phyloP scores from a whole-genome alignment of 2,113 vertebrate species.

The Corythornis vintsioides region DNA sequence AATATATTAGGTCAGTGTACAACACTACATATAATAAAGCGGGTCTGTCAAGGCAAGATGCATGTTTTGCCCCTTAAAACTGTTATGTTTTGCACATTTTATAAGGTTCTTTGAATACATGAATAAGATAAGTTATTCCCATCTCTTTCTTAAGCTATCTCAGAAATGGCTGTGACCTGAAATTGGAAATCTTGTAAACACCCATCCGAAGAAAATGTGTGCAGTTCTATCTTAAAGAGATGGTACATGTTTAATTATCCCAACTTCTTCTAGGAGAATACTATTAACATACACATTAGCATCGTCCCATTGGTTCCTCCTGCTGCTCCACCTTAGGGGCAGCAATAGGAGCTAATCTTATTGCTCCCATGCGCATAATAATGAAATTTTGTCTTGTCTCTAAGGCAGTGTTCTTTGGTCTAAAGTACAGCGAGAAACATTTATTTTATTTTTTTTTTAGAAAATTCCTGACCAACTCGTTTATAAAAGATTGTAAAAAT shows the following conservation, averaged over 20 bases:
- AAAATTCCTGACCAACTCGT: constrained; percentile 73
- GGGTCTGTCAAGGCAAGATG: constrained; percentile 80
- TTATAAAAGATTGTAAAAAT: constrained; percentile 71
- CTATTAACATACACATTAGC: constrained; percentile 85
- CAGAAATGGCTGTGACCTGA: constrained; percentile 84
- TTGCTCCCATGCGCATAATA: constrained; percentile 86
- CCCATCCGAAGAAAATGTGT: constrained; percentile 83
- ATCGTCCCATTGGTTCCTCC: constrained; percentile 83
- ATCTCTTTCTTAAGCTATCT: constrained; percentile 83
- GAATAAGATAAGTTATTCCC: constrained; percentile 83
- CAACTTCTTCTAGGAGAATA: constrained; percentile 83
- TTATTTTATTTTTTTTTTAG: constrained; percentile 50
- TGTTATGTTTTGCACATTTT: constrained; percentile 84
- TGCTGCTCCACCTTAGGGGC: constrained; percentile 85
- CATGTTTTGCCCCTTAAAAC: constrained; percentile 82
- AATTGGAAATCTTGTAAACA: constrained; percentile 87
- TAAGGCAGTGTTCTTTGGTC: constrained; percentile 77
- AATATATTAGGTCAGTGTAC: constrained; percentile 82
- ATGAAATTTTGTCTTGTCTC: constrained; percentile 84
- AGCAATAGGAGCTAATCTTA: constrained; percentile 85
- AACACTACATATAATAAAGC: constrained; percentile 79
- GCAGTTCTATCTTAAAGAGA: constrained; percentile 83
- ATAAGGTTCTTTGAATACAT: constrained; percentile 86
- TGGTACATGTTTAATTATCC: constrained; percentile 86
- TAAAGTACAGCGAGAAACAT: constrained; percentile 75